Base-by-base conservation (phyloP, 2,113 vertebrate genomes). In the Tragelaphus strepsiceros region DNA sequence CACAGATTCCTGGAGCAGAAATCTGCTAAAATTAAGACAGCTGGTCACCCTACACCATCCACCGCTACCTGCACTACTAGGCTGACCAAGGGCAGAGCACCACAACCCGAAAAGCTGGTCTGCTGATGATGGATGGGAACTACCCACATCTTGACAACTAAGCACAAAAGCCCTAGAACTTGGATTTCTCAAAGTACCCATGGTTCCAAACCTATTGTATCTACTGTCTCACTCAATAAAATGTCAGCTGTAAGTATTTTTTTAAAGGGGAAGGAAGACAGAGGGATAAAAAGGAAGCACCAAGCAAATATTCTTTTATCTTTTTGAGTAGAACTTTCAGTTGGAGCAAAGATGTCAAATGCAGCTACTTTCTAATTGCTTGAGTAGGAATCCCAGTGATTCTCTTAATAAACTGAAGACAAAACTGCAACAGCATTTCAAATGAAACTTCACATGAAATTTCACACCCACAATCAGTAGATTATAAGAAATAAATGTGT, bases 401-500 rank as follows among this genome's bases (percentile, higher is more conserved):
- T 86, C 21, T 71, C 78, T 53, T 93, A 51, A 91, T 89, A 94
- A 97, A 94, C 90, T 88, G 43, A 95, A 35, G 59, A 77, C 81
- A 92, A 92, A 95, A 91, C 28, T 30, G 7, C 6, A 92, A 88
- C 3, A 77, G 86, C 13, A 83, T 85, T 92, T 91, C 95, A 97
- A 95, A 96, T 30, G 46, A 86, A 93, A 97, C 87, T 94, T 94
- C 91, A 98, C 16, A 96, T 30, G 46, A 86, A 93, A 97, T 90
- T 96, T 94, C 91, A 98, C 13, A 87, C 19, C 39, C 58, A 58
- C 6, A 19, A 22, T 89, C 83, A 92, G 61, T 28, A 91, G 94
- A 94, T 80, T 62, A 95, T 16, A 93, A 97, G 32, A 83, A 95
- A 94, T 78, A 94, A 85, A 94, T 59, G 49, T 90, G 26, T 51